Conservation (phyloP, 53 echinoderm and acorn worm species). For the Astropecten irregularis region DNA sequence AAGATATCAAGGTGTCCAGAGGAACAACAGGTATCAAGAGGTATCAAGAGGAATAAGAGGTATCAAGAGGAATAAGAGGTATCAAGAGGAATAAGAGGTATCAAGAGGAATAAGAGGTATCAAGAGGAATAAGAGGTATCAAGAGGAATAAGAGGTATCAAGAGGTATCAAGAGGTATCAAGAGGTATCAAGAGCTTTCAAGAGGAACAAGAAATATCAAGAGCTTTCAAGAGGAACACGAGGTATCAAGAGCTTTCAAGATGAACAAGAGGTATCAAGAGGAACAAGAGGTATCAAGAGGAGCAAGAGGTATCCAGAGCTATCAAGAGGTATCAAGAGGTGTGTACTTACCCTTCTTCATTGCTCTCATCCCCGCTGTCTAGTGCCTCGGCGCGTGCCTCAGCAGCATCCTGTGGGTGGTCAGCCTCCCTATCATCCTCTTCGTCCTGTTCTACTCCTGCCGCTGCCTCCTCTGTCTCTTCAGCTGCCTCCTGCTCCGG, state of each 20-base stretch:
- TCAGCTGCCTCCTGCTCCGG: conserved; percentile 2
- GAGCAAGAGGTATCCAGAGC: not conserved
- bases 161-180: too few species aligned
- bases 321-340: not conserved
- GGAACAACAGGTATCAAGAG: too few species aligned
- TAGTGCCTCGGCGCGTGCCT: conserved; percentile 32
- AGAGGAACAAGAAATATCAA: not conserved
- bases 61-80: not conserved
- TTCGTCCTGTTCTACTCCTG: conserved; percentile 12
- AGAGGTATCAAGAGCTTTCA: too few species aligned
- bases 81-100: not conserved
- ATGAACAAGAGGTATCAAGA: too few species aligned
- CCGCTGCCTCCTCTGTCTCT: conserved; percentile 5
- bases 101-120: not conserved
- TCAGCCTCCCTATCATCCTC: conserved; percentile 38
- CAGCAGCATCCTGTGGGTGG: conserved; percentile 16
- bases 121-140: not conserved
- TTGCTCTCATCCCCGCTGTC: conserved; percentile 92
- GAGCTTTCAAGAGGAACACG: not conserved
- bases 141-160: too few species aligned
- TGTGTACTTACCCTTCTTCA: conserved; percentile 81
- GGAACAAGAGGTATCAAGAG: not conserved
- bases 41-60: too few species aligned
- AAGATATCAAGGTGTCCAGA: too few species aligned
- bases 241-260: too few species aligned